Conservation (phyloP, 2,113 vertebrate species). For the Climacteris rufus region DNA sequence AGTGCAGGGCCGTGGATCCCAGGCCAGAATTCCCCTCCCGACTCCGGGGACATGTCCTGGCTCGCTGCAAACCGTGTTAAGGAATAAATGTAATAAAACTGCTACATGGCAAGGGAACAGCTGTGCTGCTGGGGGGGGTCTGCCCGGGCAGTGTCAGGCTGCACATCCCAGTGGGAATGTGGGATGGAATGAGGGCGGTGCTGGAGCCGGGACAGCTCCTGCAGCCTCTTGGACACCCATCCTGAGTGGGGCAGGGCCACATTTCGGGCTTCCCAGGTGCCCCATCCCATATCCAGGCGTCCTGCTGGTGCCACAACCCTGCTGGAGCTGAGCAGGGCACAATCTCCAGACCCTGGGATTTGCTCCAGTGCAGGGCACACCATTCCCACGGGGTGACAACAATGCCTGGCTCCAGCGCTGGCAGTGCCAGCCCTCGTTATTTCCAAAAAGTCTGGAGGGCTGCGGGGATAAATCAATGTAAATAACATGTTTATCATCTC, state of each 20-base stretch:
- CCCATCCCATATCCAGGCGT: neutral
- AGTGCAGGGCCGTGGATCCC: neutral
- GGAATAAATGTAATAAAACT: neutral
- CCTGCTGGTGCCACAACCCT: neutral
- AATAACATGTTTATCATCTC: conserved; percentile 56
- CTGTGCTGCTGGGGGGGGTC: neutral
- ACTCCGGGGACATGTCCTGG: neutral
- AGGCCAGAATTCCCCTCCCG: neutral
- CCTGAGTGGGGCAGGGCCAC: rapidly evolving
- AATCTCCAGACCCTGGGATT: neutral
- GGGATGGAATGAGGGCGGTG: rapidly evolving
- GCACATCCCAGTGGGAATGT: neutral
- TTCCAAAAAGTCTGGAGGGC: conserved; percentile 61
- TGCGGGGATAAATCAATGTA: conserved; percentile 64
- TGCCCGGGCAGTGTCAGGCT: neutral
- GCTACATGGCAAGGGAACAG: neutral
- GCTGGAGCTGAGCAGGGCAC: neutral
- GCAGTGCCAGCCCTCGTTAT: conserved; percentile 64
- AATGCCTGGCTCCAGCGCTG: conserved; percentile 37
- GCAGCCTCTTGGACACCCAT: rapidly evolving
- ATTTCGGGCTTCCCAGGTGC: rapidly evolving
- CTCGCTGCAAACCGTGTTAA: neutral
- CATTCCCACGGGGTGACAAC: conserved; percentile 27
- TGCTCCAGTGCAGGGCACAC: neutral
- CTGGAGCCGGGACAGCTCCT: neutral